phyloP scores from a whole-genome alignment of 2,888 invertebrate genomes.

The Laothoe populi region DNA sequence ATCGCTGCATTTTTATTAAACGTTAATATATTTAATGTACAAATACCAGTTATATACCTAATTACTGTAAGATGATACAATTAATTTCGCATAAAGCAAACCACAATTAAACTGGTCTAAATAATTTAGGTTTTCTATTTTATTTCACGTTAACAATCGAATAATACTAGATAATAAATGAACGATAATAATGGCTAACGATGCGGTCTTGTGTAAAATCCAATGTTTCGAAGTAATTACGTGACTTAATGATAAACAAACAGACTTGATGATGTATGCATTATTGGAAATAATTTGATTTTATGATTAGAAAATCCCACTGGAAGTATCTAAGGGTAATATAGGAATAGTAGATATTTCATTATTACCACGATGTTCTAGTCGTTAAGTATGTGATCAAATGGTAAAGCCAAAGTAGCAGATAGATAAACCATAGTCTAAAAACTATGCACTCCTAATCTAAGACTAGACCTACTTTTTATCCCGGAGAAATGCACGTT shows the following conservation, averaged over 20 bases:
- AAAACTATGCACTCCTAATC: no score
- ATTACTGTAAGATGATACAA: slow-evolving; percentile 30
- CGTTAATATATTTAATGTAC: neutral
- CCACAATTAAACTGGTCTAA: slow-evolving; percentile 46
- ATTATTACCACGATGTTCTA: no score
- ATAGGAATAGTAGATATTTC: no score
- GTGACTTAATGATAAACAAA: slow-evolving; percentile 29
- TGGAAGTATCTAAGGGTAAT: no score
- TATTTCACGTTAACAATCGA: slow-evolving; percentile 27
- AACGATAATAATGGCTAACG: slow-evolving; percentile 28
- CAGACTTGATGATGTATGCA: slow-evolving; percentile 22
- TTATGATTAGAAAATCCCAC: neutral
- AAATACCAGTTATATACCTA: neutral
- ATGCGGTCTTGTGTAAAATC: slow-evolving; percentile 28
- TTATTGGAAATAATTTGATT: slow-evolving; percentile 10
- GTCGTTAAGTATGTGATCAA: no score
- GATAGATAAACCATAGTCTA: no score
- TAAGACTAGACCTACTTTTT: no score
- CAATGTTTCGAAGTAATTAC: slow-evolving; percentile 29
- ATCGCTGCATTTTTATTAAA: neutral
- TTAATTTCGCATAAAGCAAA: slow-evolving; percentile 46
- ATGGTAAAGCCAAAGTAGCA: no score
- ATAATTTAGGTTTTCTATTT: slow-evolving; percentile 40
- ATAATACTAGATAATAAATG: slow-evolving; percentile 27
- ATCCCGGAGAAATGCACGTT: no score